Percentiles rank a stretch among this genome's conserved stretches.
phyloP scores from a whole-genome alignment of 2,797 vertebrate genomes.

The Echiichthys vipera region DNA sequence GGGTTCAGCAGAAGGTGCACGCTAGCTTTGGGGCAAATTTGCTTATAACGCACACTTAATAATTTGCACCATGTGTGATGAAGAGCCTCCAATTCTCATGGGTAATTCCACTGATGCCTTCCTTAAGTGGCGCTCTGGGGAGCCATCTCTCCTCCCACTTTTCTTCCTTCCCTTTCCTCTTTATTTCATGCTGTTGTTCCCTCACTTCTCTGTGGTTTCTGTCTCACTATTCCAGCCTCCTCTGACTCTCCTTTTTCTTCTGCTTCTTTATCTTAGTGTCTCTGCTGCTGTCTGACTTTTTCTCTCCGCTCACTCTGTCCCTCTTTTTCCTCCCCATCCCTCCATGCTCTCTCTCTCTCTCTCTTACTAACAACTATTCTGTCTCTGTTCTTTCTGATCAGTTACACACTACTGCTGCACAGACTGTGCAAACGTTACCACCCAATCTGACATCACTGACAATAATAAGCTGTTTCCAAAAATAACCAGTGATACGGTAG shows the following conservation, averaged over 20 bases:
- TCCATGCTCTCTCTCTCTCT: slow-evolving; percentile 9
- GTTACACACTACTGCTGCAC: slow-evolving; percentile 42
- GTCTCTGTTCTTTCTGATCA: slow-evolving; percentile 53
- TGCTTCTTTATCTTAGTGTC: slow-evolving; percentile 37
- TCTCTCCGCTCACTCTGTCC: slow-evolving; percentile 31
- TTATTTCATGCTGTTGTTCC: slow-evolving; percentile 32
- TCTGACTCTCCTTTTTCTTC: slow-evolving; percentile 23
- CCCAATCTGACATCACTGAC: slow-evolving; percentile 64
- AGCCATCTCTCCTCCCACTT: slow-evolving; percentile 42
- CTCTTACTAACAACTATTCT: slow-evolving; percentile 37
- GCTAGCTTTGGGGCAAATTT: slow-evolving; percentile 59
- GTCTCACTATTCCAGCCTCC: slow-evolving; percentile 37
- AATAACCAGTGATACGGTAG: slow-evolving; percentile 45
- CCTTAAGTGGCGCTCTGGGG: slow-evolving; percentile 68
- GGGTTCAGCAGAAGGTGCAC: slow-evolving; percentile 59
- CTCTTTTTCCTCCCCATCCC: neutral
- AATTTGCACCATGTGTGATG: slow-evolving; percentile 60
- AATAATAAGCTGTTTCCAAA: slow-evolving; percentile 67
- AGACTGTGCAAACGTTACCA: slow-evolving; percentile 42
- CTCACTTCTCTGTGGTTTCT: slow-evolving; percentile 16
- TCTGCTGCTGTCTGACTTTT: slow-evolving; percentile 34
- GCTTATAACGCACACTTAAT: slow-evolving; percentile 62
- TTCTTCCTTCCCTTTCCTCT: slow-evolving; percentile 23
- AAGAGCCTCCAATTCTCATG: slow-evolving; percentile 55
- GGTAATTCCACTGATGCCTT: slow-evolving; percentile 66